A percentile compares a stretch with the other conserved stretches of the same genome.
These are phyloP conservation scores for Hipposideros larvatus DNA, from an alignment of 2,797 vertebrate genomes.

Conservation along the genomic window DNA sequence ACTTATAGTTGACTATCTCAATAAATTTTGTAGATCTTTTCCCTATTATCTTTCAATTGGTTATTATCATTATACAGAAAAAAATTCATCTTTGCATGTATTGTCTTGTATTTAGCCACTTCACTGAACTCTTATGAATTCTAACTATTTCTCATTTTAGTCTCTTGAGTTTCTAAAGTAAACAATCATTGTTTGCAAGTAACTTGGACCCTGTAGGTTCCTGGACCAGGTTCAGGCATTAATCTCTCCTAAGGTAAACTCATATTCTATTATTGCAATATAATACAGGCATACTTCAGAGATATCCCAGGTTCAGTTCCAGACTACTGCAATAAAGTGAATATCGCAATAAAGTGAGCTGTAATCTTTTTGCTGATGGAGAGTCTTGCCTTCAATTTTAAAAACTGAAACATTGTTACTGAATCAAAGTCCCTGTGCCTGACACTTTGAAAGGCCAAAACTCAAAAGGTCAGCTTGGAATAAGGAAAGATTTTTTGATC, in stretches of 20 bases:
- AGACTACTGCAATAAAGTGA: background rate
- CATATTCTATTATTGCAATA: background rate
- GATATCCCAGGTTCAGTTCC: background rate
- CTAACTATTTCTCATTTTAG: conserved; percentile 21
- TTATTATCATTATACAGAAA: background rate
- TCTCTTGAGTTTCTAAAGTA: conserved; percentile 23
- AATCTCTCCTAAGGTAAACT: conserved; percentile 20
- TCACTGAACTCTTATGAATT: background rate
- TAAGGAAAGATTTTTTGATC: background rate
- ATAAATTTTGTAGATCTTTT: background rate
- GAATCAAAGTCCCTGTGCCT: background rate
- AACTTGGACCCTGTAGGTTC: conserved; percentile 11
- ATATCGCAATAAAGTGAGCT: background rate
- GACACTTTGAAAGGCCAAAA: background rate
- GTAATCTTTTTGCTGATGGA: background rate
- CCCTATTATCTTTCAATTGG: background rate
- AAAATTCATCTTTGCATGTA: conserved; percentile 4
- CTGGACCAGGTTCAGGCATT: conserved; percentile 11
- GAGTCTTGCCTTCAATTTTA: background rate
- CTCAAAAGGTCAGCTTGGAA: background rate
- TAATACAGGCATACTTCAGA: background rate
- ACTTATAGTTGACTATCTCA: background rate
- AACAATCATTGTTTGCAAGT: background rate
- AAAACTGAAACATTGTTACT: background rate
- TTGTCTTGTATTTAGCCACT: conserved; percentile 31